Base-by-base conservation (phyloP, 1,140 invertebrate genomes). In the Drosophila cardini region DNA sequence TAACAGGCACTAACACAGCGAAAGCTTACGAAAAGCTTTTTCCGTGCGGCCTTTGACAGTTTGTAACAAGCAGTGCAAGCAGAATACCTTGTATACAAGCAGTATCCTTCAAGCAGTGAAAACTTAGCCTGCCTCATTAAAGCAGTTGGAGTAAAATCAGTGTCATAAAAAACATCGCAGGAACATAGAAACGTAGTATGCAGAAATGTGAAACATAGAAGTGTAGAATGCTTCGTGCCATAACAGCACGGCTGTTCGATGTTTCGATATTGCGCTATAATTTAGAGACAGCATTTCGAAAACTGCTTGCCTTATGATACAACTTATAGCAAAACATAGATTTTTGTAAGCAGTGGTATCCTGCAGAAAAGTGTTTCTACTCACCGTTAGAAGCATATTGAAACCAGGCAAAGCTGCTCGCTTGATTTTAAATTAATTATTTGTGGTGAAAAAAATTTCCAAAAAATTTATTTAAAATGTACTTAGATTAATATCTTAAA, bases 251-350 rank as follows among this genome's bases (percentile, higher is more conserved):
- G 30, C 30, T 32, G 7, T 40, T 40, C 38, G n/a, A 40, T 11
- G 11, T 40, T 40, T 40, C 38, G 36, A 4, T 3, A n/a, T 3
- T 40, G 11, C 11, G 36, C 11, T 40, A 11, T n/a, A 13, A 38
- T 38, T 4, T 36, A 5, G 16, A 34, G 48, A 61, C 16, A 57
- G 43, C 15, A 63, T 11, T 8, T 62, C 53, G 52, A 60, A 46
- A 34, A 46, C 56, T 42, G 36, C 61, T 63, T 52, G 5, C 9
- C 18, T 11, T 16, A n/a, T n/a, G 10, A 15, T 32, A 10, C 7
- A 1, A 60, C 11, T 46, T 56, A 57, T 56, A 50, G 50, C 8
- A 48, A 62, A 67, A 38, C 16, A 40, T 53, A 7, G 40, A 36
- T 8, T 52, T 13, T 1, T 7, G 5, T 4, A 63, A 53, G 62